phyloP scores from a whole-genome alignment of 2,888 invertebrate species.

The Tetropium fuscum region DNA sequence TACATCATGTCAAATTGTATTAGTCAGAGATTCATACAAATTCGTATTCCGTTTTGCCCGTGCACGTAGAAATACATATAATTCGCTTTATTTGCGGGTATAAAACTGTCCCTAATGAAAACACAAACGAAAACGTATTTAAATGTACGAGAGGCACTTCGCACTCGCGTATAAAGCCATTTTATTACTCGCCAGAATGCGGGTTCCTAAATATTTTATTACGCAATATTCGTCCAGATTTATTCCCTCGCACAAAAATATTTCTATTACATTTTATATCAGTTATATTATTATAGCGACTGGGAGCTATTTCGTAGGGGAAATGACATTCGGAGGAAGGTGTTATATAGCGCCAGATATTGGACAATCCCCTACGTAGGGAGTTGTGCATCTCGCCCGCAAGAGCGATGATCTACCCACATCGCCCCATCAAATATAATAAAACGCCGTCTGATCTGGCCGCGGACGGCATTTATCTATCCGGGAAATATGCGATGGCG shows the following conservation, averaged over 20 bases:
- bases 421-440: slow-evolving; percentile 47
- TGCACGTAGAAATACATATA: no score
- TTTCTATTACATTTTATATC: slow-evolving; percentile 31
- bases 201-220: slow-evolving; percentile 27
- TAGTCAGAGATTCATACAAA: no score
- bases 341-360: slow-evolving; percentile 26
- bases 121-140: no score
- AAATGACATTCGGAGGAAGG: slow-evolving; percentile 31
- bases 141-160: slow-evolving; percentile 5
- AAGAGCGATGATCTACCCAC: slow-evolving; percentile 39
- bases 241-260: slow-evolving; percentile 26
- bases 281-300: slow-evolving; percentile 25
- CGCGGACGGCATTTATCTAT: slow-evolving; percentile 51
- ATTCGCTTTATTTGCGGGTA: no score
- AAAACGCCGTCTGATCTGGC: slow-evolving; percentile 53
- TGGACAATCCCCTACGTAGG: slow-evolving; percentile 14
- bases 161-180: slow-evolving; percentile 13
- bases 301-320: slow-evolving; percentile 17
- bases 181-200: slow-evolving; percentile 18
- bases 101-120: no score
- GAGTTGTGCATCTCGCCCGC: slow-evolving; percentile 27
- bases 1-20: no score
- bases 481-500: slow-evolving; percentile 39
- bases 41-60: no score
- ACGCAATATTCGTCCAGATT: slow-evolving; percentile 21